These are phyloP conservation scores for Clarias platycephalus DNA, from an alignment of 2,797 vertebrate genomes.

Conservation along the genomic window DNA sequence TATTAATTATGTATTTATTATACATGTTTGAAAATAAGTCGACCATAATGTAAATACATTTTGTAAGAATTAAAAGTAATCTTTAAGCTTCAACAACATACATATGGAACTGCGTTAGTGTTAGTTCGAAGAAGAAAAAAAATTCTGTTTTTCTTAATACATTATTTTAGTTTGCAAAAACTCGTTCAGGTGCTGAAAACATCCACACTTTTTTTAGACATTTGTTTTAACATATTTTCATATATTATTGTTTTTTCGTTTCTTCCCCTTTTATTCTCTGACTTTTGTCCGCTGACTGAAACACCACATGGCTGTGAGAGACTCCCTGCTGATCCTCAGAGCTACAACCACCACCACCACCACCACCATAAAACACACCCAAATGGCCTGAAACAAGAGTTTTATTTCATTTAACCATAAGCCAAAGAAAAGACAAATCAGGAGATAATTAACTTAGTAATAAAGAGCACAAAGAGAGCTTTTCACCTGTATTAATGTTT, in stretches of 20 bases:
- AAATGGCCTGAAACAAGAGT: neutral
- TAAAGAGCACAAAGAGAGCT: neutral
- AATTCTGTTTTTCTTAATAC: too few species aligned
- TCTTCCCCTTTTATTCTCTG: neutral
- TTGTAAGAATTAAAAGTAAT: too few species aligned
- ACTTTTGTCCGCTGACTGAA: slow-evolving; percentile 22
- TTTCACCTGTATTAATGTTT: neutral
- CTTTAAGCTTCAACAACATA: too few species aligned
- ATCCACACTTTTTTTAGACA: too few species aligned
- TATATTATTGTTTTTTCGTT: neutral
- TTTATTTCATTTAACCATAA: too few species aligned
- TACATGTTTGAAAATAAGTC: too few species aligned
- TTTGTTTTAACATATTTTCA: neutral
- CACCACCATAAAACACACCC: neutral
- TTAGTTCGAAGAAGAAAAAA: too few species aligned
- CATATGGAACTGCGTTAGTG: too few species aligned
- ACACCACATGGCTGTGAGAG: slow-evolving; percentile 54
- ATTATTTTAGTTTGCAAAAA: too few species aligned
- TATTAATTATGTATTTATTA: too few species aligned
- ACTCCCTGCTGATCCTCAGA: slow-evolving; percentile 63
- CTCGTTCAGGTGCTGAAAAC: too few species aligned
- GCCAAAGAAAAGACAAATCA: neutral
- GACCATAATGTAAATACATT: too few species aligned
- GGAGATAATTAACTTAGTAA: neutral
- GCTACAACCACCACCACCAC: neutral